phyloP scores from a whole-genome alignment of 2,888 invertebrate genomes.

The Dolomedes plantarius region DNA sequence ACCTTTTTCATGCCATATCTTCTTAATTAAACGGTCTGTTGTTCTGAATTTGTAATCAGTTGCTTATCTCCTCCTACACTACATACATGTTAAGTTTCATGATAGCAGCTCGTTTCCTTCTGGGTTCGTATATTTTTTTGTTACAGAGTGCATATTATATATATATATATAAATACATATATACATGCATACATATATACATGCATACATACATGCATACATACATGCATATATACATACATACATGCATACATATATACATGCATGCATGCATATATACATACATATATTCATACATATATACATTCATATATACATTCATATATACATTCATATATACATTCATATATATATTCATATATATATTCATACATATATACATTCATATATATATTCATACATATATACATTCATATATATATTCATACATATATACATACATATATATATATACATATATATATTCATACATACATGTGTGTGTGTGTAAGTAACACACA shows the following conservation, averaged over 20 bases:
- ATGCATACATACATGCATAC: background rate
- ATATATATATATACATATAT: too few relatives aligned
- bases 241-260: constrained; percentile 11
- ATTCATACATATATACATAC: constrained; percentile 22
- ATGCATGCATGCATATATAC: constrained; percentile 14
- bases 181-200: too few relatives aligned
- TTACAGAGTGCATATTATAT: too few relatives aligned
- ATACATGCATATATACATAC: background rate
- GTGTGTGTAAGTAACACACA: too few relatives aligned
- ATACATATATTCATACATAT: background rate
- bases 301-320: constrained; percentile 4
- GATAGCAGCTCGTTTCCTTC: too few relatives aligned
- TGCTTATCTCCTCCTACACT: too few relatives aligned
- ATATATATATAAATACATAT: background rate
- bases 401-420: constrained; percentile 16
- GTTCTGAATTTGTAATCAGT: too few relatives aligned
- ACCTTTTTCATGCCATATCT: too few relatives aligned
- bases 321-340: constrained; percentile 7
- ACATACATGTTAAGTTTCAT: too few relatives aligned
- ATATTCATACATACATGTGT: too few relatives aligned
- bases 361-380: constrained; percentile 2
- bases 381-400: constrained; percentile 13
- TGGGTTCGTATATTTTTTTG: too few relatives aligned
- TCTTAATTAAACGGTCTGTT: too few relatives aligned
- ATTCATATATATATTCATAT: constrained; percentile 7